Base-by-base conservation (phyloP, 2,797 vertebrate genomes). In the Anableps anableps region DNA sequence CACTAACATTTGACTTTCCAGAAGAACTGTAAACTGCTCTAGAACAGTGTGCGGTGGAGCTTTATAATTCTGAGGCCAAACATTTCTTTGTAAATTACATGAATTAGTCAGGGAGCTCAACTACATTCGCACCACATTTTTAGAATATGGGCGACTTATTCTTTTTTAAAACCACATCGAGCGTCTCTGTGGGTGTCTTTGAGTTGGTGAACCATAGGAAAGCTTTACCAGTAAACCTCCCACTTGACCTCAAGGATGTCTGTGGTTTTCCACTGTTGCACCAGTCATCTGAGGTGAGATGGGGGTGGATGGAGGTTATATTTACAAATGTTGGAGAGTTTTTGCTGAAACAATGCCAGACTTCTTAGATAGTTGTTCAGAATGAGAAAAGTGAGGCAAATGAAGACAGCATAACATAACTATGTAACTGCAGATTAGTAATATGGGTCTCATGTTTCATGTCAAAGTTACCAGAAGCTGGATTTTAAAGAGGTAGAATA, bases 211-310 rank as follows among this genome's bases (percentile, higher is more conserved):
- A 88, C 79, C 70, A 82, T 84, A 88, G 86, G 83, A 90, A 81
- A 85, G 72, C 86, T 92, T 66, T 26, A 64, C 72, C 84, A 86
- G 83, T 75, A 62, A 89, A 80, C 85, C 88, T 91, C 92, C 89
- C 89, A 92, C 89, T 85, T 94, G 90, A 94, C 92, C 92, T 93
- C 87, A 92, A 91, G 87, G 86, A 90, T 92, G 87, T 92, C 84
- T 93, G 93, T 95, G 94, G 92, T 86, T 94, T 95, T 93, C 87
- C 90, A 90, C 87, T 79, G 85, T 92, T 84, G 89, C 86, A 89
- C 81, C 79, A 91, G 82, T 84, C 85, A 91, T 84, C 91, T 82
- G 72, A 85, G 79, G 90, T 84, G 91, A 83, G 51, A 85, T 81
- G 81, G 79, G 85, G 88, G 82, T 78, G 88, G 81, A 83, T 81